Evolutionary conservation across 2,113 vertebrate species (phyloP), one percentile per base, ranked within the genome.

Genomic region (Centropus bengalensis): DNA sequence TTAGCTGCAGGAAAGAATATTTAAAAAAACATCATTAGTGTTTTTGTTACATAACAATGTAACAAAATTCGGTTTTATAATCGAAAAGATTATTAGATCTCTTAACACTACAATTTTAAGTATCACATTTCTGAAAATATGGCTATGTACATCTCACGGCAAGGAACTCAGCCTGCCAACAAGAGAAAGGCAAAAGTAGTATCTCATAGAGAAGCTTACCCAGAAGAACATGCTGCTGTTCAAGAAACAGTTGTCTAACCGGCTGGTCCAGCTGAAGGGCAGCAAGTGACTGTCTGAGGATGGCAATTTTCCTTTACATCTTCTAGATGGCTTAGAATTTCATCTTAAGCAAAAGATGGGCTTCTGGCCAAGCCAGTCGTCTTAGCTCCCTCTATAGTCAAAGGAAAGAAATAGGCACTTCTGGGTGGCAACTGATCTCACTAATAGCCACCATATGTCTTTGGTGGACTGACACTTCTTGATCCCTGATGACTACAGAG

Each of bases 381-480:
- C 85, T 62, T 86, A 71, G 82, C 82, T 95, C 79, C 94, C 86
- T 91, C 95, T 95, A 23, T 78, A 71, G 92, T n/a, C 14, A 9
- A 77, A 79, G 60, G n/a, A 82, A 49, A 60, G 80, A 81, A 93
- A 88, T 9, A 86, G 33, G 13, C 45, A 3, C 8, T 73, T 42
- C 10, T 27, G 32, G 32, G 77, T 9, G 33, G 47, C 80, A 78
- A 1, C 22, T 5, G 15, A 28, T 24, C 30, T 81, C 24, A 1
- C 4, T 52, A 47, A 21, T 27, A 69, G 13, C 59, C 55, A n/a
- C n/a, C 0, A 0, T 22, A 42, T 75, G 3, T 68, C 79, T 62
- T 28, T 26, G 79, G 17, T 77, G 75, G 10, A 69, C 24, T 49
- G 44, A 56, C 8, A 10, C 0, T 0, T 40, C 70, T 33, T 36